Evolutionary conservation across 1,140 invertebrate species (phyloP), one percentile per base, ranked within the genome.

Genomic region (Thrips palmi): DNA sequence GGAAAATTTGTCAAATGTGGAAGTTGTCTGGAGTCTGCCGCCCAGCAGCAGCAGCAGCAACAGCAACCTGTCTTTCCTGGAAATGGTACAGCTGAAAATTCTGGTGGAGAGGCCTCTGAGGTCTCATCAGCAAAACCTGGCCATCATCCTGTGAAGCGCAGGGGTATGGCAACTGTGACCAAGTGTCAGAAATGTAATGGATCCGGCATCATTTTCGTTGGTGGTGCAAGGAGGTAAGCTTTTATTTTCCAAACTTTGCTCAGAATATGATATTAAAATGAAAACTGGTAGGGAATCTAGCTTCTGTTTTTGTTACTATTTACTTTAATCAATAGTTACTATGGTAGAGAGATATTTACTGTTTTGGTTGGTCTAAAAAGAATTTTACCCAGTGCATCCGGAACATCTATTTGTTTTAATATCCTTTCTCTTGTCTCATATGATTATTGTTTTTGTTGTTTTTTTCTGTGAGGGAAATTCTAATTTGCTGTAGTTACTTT

Each of bases 171-270:
- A 10, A 77, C 77, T 43, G 77, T 83, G 28, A 81, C 79, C 11
- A 85, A 84, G 52, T 85, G 81, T 55, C 75, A 81, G 43, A 84
- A 84, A 50, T 85, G 81, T 55, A 85, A 84, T 56, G 81, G 80
- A 27, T 81, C 79, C 11, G 81, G 81, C 18, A 79, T 84, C 31
- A 80, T 85, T 47, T 79, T 82, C 52, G 74, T 83, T 44, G 78
- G 78, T 45, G 67, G 57, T 12, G 44, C 52, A 2, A 55, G 53
- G 62, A 47, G 61, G 59, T 43, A 63, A 62, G n/a, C n/a, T n/a
- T n/a, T n/a, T n/a, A n/a, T 45, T 51, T 56, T 39, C 59, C n/a
- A n/a, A n/a, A n/a, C 59, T 40, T 50, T 52, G 40, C 38, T 55
- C 8, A 48, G 43, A 45, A 46, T 20, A 40, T n/a, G n/a, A n/a